Evolutionary conservation across 2,888 invertebrate genomes (phyloP), one percentile per base, ranked within the genome.

Genomic region (Caenorhabditis afra): DNA sequence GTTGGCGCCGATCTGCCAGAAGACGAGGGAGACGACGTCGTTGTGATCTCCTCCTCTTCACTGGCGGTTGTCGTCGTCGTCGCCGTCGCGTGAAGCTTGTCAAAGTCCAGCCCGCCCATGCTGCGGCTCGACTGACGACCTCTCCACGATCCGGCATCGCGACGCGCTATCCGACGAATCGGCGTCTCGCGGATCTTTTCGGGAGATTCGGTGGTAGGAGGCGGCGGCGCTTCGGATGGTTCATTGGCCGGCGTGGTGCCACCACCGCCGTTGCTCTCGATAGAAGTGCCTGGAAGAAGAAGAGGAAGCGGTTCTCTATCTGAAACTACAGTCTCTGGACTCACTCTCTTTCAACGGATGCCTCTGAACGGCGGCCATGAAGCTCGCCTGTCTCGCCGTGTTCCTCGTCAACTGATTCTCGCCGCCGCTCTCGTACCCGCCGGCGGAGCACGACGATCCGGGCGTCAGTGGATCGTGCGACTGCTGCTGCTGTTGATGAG

Each of bases 301-400:
- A 29, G 29, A 29, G 29, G 7, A 7, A n/a, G n/a, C n/a, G n/a
- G n/a, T n/a, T n/a, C n/a, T n/a, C n/a, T n/a, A n/a, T n/a, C n/a
- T n/a, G n/a, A n/a, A n/a, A n/a, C n/a, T n/a, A n/a, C n/a, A n/a
- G n/a, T n/a, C 29, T 39, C 0, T 7, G 7, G 8, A 55, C 68
- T 66, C 16, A 81, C 71, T 57, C 29, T 81, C 81, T 55, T 53
- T 73, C n/a, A 80, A 20, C 3, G 77, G 67, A 64, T 65, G 49
- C 45, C 53, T 62, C 23, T 74, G 57, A 52, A 83, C 73, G 4
- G 83, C 83, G 16, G 83, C 83, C 79, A 83, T 83, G 53, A 83
- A 83, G 35, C 81, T 81, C n/a, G 83, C 83, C 39, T 83, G 83
- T 50, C 83, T 49, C 12, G 83, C 68, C n/a, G 81, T 81, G 37